A percentile compares a stretch with the other conserved stretches of the same genome.
These are phyloP conservation scores for Aplysia californica DNA, from an alignment of 1,140 invertebrate species.

Conservation along the genomic window DNA sequence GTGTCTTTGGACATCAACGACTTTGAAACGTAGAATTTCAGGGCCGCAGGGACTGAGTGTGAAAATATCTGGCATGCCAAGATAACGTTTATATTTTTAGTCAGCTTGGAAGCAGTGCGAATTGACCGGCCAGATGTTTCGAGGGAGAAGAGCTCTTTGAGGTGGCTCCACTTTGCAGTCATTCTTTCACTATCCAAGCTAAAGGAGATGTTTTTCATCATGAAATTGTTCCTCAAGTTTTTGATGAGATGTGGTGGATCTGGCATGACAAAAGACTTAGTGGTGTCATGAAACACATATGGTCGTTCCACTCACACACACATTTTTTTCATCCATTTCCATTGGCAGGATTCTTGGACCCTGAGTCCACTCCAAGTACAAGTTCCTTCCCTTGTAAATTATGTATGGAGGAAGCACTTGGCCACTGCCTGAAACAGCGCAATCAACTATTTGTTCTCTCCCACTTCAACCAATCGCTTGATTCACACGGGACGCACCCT, in stretches of 20 bases:
- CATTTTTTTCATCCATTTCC: background rate
- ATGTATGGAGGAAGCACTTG: background rate
- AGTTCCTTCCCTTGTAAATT: background rate
- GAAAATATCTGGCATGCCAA: background rate
- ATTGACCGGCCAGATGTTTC: background rate
- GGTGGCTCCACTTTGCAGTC: background rate
- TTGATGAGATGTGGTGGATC: slow-evolving; percentile 1
- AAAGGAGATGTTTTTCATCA: background rate
- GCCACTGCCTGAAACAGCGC: too few relatives aligned
- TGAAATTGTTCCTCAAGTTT: slow-evolving; percentile 4
- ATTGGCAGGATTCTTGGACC: background rate
- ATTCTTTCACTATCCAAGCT: background rate
- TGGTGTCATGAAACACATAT: background rate
- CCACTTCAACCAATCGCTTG: background rate
- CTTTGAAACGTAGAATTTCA: background rate
- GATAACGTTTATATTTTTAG: background rate
- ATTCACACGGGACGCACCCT: too few relatives aligned
- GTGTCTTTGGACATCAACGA: background rate
- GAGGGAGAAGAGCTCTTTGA: background rate
- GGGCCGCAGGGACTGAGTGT: background rate
- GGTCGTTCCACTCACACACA: background rate
- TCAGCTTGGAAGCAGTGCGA: background rate
- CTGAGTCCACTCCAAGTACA: background rate
- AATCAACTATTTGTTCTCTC: background rate
- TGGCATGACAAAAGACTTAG: background rate